Evolutionary conservation across 2,888 invertebrate genomes (phyloP), one percentile per base, ranked within the genome.

Genomic region (Mythimna impura): DNA sequence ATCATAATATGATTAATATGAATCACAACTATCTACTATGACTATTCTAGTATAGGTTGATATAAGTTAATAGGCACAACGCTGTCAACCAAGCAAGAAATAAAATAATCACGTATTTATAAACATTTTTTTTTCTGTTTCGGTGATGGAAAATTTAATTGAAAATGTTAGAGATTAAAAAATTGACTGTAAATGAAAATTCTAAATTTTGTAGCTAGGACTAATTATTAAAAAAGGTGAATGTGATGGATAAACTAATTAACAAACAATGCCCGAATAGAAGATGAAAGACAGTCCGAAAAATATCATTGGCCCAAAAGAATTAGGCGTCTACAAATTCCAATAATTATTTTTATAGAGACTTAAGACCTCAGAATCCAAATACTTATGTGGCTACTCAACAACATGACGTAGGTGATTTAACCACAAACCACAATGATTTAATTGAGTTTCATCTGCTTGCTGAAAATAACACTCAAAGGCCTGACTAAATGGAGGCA

Each of bases 361-460:
- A 50, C 12, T 17, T 43, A 58, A 43, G 54, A 47, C 7, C 6
- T 60, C 14, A 20, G 54, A 64, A 36, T 30, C 22, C 7, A 40
- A 54, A 30, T 63, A 47, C 58, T 60, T 73, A 54, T 40, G 30
- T 64, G 20, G 47, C 52, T 10, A 60, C 52, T 64, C 54, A 60
- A 47, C 63, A 50, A 14, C 20, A 60, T 74, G 76, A 80, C 76
- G 75, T 55, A 50, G 10, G 6, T 55, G 14, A 63, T 54, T 10
- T 20, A 60, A 25, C 60, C 43, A 54, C 52, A 73, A 52, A 76
- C 66, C n/a, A 61, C 47, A 65, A 80, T n/a, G 64, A 47, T 61
- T 55, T 61, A 74, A 74, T 75, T 65, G n/a, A 14, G 43, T 65
- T n/a, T 55, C 30, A 40, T 74, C 20, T 52, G 50, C 17, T 40